A percentile compares a stretch with the other conserved stretches of the same genome.
These are phyloP conservation scores for Gastracanthus pulcherrimus DNA, from an alignment of 2,888 invertebrate genomes.

Conservation along the genomic window DNA sequence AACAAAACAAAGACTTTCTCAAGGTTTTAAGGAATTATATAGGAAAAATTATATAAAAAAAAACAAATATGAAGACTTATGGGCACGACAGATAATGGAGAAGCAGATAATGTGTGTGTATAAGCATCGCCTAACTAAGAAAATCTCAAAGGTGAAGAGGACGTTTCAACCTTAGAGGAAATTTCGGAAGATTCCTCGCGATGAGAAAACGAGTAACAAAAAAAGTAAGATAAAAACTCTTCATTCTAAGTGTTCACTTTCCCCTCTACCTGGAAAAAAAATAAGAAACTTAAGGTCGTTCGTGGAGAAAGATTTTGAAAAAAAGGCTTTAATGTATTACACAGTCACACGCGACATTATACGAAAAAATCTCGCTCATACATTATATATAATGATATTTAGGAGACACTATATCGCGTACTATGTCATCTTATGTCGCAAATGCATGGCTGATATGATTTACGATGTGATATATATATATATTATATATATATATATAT, in stretches of 20 bases:
- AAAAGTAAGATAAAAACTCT: conserved; percentile 56
- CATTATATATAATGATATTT: conserved; percentile 41
- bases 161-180: no score
- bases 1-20: conserved; percentile 59
- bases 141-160: conserved; percentile 10
- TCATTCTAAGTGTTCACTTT: conserved; percentile 70
- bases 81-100: conserved; percentile 13
- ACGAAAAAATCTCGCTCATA: conserved; percentile 24
- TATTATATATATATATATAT: no score
- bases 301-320: conserved; percentile 37
- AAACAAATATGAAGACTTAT: conserved; percentile 29
- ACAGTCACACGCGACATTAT: conserved; percentile 3
- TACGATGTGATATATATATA: conserved; percentile 41
- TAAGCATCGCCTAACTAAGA: conserved; percentile 42
- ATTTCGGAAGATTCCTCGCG: conserved; percentile 2
- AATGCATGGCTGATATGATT: conserved; percentile 34
- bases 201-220: neutral
- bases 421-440: conserved; percentile 27
- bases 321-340: conserved; percentile 20
- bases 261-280: neutral
- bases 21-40: conserved; percentile 38
- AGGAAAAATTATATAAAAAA: conserved; percentile 46
- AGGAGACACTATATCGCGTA: conserved; percentile 24
- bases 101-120: conserved; percentile 35
- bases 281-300: conserved; percentile 19